These are phyloP conservation scores for Campylorhamphus procurvoides DNA, from an alignment of 2,113 vertebrate genomes.

Conservation along the genomic window DNA sequence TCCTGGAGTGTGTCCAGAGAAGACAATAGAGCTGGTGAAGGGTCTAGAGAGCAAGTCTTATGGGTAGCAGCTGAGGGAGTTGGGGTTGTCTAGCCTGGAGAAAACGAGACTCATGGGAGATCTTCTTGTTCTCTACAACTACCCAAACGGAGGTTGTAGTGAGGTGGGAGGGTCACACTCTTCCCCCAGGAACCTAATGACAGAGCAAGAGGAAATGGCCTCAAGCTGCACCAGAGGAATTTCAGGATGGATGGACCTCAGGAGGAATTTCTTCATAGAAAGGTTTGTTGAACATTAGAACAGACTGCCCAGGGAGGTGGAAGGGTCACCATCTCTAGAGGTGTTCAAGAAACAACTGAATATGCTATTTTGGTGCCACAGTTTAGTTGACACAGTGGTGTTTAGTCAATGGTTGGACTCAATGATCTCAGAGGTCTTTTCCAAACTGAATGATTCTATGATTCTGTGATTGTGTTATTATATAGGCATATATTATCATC, in stretches of 20 bases:
- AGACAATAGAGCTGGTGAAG: neutral
- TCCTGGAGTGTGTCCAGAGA: fast-evolving
- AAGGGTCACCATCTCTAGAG: neutral
- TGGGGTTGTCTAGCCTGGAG: neutral
- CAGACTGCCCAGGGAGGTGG: neutral
- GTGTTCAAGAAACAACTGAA: neutral
- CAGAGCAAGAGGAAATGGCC: neutral
- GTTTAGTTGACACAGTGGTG: neutral
- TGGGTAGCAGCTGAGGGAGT: neutral
- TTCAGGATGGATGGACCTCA: neutral
- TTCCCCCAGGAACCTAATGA: neutral
- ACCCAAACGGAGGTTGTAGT: neutral
- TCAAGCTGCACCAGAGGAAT: neutral
- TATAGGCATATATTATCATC: neutral
- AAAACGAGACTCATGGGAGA: fast-evolving
- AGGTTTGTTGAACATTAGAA: neutral
- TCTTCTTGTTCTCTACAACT: neutral
- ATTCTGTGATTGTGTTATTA: neutral
- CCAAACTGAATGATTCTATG: neutral
- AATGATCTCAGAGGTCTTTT: neutral
- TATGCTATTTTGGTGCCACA: neutral
- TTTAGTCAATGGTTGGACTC: neutral
- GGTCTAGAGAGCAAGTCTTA: neutral
- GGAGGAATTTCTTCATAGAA: neutral
- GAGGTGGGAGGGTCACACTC: too few species aligned